Conservation (phyloP, 2,888 invertebrate genomes). For the Heliconius hortense region DNA sequence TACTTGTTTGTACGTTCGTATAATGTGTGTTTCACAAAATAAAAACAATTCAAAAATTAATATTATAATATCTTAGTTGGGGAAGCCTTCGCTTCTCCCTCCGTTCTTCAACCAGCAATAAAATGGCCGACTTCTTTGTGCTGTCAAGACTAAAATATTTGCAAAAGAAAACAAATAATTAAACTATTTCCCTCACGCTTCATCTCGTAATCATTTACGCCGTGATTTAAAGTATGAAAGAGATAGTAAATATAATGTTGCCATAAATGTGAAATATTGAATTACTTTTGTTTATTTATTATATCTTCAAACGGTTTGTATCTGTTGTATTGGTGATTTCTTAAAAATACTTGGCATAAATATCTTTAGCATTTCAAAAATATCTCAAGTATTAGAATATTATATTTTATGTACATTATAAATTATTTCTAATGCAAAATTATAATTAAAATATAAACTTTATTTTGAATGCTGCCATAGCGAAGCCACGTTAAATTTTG, state of each 20-base stretch:
- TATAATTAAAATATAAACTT: not conserved
- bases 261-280: constrained; percentile 44
- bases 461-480: constrained; percentile 4
- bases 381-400: not conserved
- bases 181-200: constrained; percentile 69
- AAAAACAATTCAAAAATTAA: constrained; percentile 59
- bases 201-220: constrained; percentile 56
- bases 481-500: constrained; percentile 17
- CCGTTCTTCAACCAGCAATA: constrained; percentile 66
- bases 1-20: constrained; percentile 75
- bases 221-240: constrained; percentile 57
- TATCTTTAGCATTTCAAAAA: not conserved
- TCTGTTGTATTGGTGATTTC: not conserved
- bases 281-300: constrained; percentile 6
- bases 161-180: constrained; percentile 77
- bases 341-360: not conserved
- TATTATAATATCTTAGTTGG: constrained; percentile 52
- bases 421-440: not conserved
- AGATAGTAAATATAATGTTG: constrained; percentile 57
- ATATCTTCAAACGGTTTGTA: not conserved
- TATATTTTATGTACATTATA: not conserved
- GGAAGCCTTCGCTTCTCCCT: constrained; percentile 62
- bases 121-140: constrained; percentile 82
- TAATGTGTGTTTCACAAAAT: constrained; percentile 54
- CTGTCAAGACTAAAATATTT: constrained; percentile 74